These are phyloP conservation scores for Micronycteris hirsuta DNA, from an alignment of 2,113 vertebrate species.

Conservation along the genomic window DNA sequence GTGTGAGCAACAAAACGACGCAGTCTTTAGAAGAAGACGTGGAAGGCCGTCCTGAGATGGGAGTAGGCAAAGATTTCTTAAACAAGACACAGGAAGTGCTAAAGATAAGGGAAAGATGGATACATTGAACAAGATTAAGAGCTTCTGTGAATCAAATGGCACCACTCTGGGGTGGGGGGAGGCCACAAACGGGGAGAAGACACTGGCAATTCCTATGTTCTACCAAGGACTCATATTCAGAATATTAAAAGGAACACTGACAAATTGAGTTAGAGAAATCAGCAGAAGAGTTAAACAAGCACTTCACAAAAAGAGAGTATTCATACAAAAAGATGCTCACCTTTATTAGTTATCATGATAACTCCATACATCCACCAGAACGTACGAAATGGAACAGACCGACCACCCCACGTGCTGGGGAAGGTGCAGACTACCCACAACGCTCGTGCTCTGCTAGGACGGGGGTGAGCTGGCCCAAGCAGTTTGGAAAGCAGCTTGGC, in stretches of 20 bases:
- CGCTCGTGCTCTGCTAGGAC: accelerated
- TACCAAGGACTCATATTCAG: neutral
- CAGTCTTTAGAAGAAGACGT: neutral
- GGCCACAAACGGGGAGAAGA: neutral
- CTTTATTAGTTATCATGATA: too few species aligned
- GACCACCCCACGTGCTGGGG: neutral
- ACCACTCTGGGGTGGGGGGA: neutral
- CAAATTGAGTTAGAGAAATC: neutral
- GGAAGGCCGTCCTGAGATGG: neutral
- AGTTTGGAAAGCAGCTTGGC: neutral
- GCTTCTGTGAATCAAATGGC: neutral
- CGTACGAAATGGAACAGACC: neutral
- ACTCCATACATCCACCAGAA: neutral
- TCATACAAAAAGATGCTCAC: neutral
- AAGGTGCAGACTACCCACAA: accelerated
- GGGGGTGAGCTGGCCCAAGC: accelerated
- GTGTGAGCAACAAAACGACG: neutral
- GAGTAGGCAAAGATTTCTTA: neutral
- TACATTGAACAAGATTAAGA: neutral
- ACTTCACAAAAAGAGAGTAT: neutral
- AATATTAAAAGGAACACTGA: neutral
- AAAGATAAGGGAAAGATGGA: too few species aligned
- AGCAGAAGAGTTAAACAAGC: neutral
- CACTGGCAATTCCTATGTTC: neutral
- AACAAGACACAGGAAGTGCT: neutral